phyloP scores from a whole-genome alignment of 2,797 vertebrate species.

The Cuniculus paca region DNA sequence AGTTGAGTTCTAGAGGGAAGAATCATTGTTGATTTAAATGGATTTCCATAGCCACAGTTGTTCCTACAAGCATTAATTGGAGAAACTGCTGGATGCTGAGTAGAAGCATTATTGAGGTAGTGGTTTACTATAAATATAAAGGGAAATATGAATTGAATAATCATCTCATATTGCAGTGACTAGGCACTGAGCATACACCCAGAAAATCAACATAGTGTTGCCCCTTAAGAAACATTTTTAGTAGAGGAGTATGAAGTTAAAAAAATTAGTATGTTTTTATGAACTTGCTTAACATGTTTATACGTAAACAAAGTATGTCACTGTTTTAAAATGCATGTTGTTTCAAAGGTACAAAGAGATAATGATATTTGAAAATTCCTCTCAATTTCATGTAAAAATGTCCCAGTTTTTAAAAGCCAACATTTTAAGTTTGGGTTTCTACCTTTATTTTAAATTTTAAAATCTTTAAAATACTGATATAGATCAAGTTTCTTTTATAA shows the following conservation, averaged over 20 bases:
- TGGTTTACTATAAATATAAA: neutral
- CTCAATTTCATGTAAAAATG: constrained; percentile 74
- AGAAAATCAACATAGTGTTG: neutral
- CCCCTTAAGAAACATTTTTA: constrained; percentile 42
- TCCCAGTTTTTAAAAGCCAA: constrained; percentile 73
- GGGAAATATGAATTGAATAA: neutral
- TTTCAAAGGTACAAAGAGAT: constrained; percentile 86
- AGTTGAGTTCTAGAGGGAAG: neutral
- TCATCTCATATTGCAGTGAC: neutral
- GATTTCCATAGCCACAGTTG: neutral
- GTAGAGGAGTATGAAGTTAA: neutral
- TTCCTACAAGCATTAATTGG: neutral
- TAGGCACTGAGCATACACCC: neutral
- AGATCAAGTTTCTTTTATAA: constrained; percentile 73
- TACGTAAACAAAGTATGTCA: constrained; percentile 81
- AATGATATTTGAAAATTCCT: constrained; percentile 82
- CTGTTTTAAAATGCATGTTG: constrained; percentile 69
- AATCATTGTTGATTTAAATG: neutral
- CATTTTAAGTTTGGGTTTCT: constrained; percentile 59
- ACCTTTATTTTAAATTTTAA: constrained; percentile 71
- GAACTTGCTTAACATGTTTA: constrained; percentile 78
- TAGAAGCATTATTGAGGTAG: neutral
- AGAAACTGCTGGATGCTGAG: neutral
- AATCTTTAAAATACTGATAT: constrained; percentile 79
- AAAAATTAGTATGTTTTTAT: neutral